Evolutionary conservation across 2,113 vertebrate species (phyloP), one percentile per base, ranked within the genome.

Genomic region (Guaruba guarouba): DNA sequence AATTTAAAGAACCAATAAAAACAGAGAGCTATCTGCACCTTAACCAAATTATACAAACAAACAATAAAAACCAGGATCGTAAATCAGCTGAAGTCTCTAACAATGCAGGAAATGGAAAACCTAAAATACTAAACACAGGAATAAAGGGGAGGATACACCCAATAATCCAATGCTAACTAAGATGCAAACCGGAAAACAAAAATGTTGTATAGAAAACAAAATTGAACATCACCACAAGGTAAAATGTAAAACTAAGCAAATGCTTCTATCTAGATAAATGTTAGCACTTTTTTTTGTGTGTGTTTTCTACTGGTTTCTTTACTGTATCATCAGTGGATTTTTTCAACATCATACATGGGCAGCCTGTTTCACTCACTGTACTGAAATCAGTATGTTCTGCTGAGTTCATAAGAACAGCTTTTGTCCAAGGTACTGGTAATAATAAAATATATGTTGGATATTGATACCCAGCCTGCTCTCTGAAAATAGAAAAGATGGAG

Each of bases 1-100:
- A 97, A 96, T 98, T 97, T 97, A 98, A 97, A 84, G 96, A 96
- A 96, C 88, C 94, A 95, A 92, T 98, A 95, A 97, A 97, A 91
- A 35, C 28, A 87, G 92, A 93, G 92, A 96, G 94, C 95, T 96
- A 96, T 97, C 97, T 97, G 96, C 78, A 98, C 95, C 91, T 96
- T 92, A 95, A 96, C 80, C 84, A 86, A 97, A 95, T 87, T 80
- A 90, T 75, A 96, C 89, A 97, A 97, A 96, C 92, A 97, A 96
- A 97, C 79, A 96, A 86, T 96, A 97, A 97, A 97, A 97, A 97
- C 46, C 73, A 81, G n/a, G 81, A 87, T 76, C 0, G 10, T 97
- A 97, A 97, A 97, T 98, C 93, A 93, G 62, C 68, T 92, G 84
- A 86, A 59, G 39, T 96, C 90, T 92, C 92, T 94, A 90, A 90